Evolutionary conservation across 2,113 vertebrate genomes (phyloP).

Genomic region (Hippocampus abdominalis): DNA sequence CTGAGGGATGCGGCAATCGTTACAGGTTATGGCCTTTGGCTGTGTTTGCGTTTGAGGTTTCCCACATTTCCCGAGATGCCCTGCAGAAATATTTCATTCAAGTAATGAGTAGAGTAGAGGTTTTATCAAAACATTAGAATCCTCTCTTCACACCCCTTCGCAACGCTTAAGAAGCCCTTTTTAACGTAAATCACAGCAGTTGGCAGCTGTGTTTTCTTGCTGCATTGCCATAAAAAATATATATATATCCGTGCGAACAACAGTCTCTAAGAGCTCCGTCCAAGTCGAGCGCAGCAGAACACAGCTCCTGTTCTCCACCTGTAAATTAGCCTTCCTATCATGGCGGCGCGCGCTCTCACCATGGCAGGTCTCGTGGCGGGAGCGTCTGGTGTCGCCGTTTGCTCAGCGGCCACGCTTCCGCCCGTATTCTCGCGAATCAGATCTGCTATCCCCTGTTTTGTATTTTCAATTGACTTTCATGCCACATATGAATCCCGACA

Average conservation of each 20-base stretch:
- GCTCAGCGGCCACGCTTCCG: conserved; percentile 28
- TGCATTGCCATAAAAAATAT: conserved; percentile 65
- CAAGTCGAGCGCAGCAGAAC: conserved; percentile 47
- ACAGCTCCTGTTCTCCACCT: conserved; percentile 57
- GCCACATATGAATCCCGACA: conserved; percentile 54
- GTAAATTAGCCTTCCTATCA: conserved; percentile 54
- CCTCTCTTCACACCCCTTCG: conserved; percentile 56
- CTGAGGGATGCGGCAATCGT: no score
- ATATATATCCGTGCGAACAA: conserved; percentile 37
- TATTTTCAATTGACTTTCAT: conserved; percentile 26
- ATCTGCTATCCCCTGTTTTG: conserved; percentile 19
- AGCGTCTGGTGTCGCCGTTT: conserved; percentile 32
- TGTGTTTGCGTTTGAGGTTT: conserved; percentile 44
- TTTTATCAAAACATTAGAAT: conserved; percentile 69
- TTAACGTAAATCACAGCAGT: conserved; percentile 62
- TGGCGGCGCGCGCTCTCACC: conserved; percentile 37
- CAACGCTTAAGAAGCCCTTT: conserved; percentile 46
- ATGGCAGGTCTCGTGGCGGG: conserved; percentile 13
- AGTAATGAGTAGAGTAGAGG: conserved; percentile 60
- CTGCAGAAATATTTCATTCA: conserved; percentile 63
- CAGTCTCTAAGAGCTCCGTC: conserved; percentile 50
- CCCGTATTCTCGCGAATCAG: conserved; percentile 9
- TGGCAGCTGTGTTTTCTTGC: conserved; percentile 40
- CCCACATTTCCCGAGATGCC: conserved; percentile 48
- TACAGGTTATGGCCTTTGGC: conserved; percentile 7